Percentiles rank a stretch among this genome's conserved stretches.
Evolutionary conservation across 2,888 invertebrate species (phyloP).

Genomic region (Dynastes grantii): DNA sequence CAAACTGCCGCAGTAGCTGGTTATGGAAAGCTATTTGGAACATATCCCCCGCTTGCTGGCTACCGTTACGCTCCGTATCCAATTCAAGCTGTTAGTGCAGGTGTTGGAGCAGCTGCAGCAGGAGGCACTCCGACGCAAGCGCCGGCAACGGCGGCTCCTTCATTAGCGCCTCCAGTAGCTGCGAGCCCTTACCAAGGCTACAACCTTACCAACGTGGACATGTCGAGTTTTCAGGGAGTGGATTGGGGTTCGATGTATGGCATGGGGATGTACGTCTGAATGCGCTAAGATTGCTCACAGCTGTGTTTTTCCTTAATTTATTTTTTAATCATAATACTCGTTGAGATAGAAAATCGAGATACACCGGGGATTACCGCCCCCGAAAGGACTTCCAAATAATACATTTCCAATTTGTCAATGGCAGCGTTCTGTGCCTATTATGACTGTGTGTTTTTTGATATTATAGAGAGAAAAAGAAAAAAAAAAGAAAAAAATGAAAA

Average conservation of each 20-base stretch:
- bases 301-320: constrained; percentile 55
- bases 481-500: constrained; percentile 40
- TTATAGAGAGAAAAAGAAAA: constrained; percentile 32
- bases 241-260: constrained; percentile 95
- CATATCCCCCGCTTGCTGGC: constrained; percentile 75
- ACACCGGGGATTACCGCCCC: constrained; percentile 28
- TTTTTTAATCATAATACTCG: constrained; percentile 49
- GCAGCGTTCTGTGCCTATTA: constrained; percentile 67
- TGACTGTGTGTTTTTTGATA: constrained; percentile 60
- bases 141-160: constrained; percentile 75
- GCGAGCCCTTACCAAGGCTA: constrained; percentile 84
- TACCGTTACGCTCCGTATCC: constrained; percentile 79
- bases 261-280: constrained; percentile 93
- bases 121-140: constrained; percentile 70
- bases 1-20: constrained; percentile 77
- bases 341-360: constrained; percentile 38
- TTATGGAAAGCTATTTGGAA: constrained; percentile 79
- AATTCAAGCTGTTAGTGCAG: constrained; percentile 71
- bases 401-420: constrained; percentile 67
- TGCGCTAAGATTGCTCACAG: constrained; percentile 60
- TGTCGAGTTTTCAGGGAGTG: constrained; percentile 93
- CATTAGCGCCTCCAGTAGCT: constrained; percentile 77
- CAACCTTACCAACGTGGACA: constrained; percentile 90
- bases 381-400: constrained; percentile 62
- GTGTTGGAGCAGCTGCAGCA: constrained; percentile 71